These are phyloP conservation scores for Drosophila suzukii DNA, from an alignment of 1,140 invertebrate genomes.

Conservation along the genomic window DNA sequence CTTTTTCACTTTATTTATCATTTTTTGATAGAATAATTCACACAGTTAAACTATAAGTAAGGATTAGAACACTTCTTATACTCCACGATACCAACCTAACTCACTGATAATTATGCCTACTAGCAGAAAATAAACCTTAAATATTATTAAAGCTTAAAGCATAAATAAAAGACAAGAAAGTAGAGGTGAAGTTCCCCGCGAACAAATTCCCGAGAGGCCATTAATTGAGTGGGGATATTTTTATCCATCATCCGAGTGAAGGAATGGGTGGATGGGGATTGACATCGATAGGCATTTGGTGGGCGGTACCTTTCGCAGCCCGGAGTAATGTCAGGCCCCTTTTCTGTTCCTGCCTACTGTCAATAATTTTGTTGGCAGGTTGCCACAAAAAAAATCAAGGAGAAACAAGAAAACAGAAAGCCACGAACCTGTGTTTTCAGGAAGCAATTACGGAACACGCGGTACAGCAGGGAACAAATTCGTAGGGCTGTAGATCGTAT, in stretches of 20 bases:
- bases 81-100: no score
- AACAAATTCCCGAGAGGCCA: neutral
- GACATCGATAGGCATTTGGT: slow-evolving; percentile 23
- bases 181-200: neutral
- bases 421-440: slow-evolving; percentile 38
- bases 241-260: slow-evolving; percentile 15
- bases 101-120: no score
- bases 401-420: slow-evolving; percentile 17
- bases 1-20: no score
- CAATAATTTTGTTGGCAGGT: slow-evolving; percentile 44
- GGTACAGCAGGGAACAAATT: slow-evolving; percentile 26
- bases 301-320: slow-evolving; percentile 16
- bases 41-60: no score
- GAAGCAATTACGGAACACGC: slow-evolving; percentile 52
- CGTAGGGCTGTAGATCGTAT: slow-evolving; percentile 1
- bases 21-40: no score
- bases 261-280: slow-evolving; percentile 3
- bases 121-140: no score
- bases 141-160: neutral
- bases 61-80: no score
- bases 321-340: slow-evolving; percentile 7
- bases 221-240: slow-evolving; percentile 34
- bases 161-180: neutral
- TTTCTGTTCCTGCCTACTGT: slow-evolving; percentile 24
- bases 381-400: slow-evolving; percentile 8